Evolutionary conservation across 2,113 vertebrate species (phyloP).

Genomic region (Cavia porcellus): DNA sequence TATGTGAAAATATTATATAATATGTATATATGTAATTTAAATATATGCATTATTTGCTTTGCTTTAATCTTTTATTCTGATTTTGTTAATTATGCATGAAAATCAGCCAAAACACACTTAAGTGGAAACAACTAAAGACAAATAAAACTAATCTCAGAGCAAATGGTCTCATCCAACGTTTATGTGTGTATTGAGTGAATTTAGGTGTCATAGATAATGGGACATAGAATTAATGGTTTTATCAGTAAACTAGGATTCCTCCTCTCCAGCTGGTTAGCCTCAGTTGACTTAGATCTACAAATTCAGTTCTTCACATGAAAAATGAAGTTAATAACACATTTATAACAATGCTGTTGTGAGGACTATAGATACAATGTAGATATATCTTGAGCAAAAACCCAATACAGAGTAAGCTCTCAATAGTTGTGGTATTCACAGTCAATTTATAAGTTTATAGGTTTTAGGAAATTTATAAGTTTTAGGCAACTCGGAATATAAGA

Average conservation of each 20-base stretch:
- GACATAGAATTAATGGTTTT: not conserved
- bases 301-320: not conserved
- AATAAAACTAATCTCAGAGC: not conserved
- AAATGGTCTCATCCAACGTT: not conserved
- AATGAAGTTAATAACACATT: not conserved
- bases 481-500: not conserved
- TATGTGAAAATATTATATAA: not conserved
- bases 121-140: not conserved
- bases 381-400: rapidly evolving
- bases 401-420: not conserved
- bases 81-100: not conserved
- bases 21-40: not conserved
- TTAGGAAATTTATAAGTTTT: no score
- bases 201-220: not conserved
- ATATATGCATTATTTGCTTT: not conserved
- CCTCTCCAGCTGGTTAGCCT: not conserved
- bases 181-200: not conserved
- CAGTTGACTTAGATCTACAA: not conserved
- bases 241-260: not conserved
- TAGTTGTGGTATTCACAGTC: not conserved
- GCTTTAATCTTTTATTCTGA: not conserved
- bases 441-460: not conserved
- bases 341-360: not conserved
- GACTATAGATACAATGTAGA: rapidly evolving
- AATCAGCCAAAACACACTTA: not conserved